Evolutionary conservation across 2,113 vertebrate species (phyloP).

Genomic region (Copsychus sechellarum): DNA sequence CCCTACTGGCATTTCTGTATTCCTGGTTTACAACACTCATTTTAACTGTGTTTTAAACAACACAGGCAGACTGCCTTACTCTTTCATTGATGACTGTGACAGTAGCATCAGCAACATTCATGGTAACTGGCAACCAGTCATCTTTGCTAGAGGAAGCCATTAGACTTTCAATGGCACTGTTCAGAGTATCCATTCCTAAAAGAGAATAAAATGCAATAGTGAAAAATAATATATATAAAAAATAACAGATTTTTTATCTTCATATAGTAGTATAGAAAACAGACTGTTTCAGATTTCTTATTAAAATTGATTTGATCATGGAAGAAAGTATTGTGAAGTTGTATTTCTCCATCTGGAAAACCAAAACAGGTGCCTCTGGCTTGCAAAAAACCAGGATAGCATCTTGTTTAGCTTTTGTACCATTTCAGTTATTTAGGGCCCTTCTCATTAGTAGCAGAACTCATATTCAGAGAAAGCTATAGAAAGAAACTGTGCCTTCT

Average conservation of each 20-base stretch:
- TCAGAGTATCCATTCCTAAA: slow-evolving; percentile 95
- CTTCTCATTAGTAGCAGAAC: not conserved
- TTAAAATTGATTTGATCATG: not conserved
- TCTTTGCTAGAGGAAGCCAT: slow-evolving; percentile 85
- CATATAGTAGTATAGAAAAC: not conserved
- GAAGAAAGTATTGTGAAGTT: not conserved
- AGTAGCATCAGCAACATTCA: slow-evolving; percentile 95
- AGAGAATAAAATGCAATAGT: not conserved
- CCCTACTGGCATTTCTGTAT: not conserved
- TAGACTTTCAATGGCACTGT: slow-evolving; percentile 90
- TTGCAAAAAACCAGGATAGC: not conserved
- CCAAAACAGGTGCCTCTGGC: not conserved
- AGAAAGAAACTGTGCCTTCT: not conserved
- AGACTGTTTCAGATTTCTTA: not conserved
- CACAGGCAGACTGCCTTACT: slow-evolving; percentile 63
- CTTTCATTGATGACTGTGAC: slow-evolving; percentile 92
- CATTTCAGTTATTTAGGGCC: not conserved
- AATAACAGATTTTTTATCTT: not conserved
- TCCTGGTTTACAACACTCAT: not conserved
- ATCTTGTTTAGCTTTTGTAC: not conserved
- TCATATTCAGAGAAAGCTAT: not conserved
- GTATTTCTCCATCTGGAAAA: not conserved
- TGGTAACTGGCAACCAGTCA: slow-evolving; percentile 90
- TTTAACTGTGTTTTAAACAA: not conserved
- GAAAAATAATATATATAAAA: not conserved